Conservation (phyloP, 1,140 invertebrate species). For the Coenobita brevimanus region DNA sequence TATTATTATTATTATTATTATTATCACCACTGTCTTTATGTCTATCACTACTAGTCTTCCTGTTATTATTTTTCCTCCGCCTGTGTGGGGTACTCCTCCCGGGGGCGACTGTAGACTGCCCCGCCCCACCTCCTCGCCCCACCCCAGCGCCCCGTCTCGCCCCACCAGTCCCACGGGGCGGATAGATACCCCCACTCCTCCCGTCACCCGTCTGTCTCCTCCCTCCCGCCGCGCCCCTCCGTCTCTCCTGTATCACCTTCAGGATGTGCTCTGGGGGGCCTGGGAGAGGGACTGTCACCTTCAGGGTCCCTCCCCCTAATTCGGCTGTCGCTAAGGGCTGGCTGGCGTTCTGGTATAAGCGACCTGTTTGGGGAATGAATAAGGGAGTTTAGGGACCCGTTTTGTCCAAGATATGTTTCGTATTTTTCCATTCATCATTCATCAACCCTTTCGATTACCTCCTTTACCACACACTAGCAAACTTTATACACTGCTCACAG, state of each 20-base stretch:
- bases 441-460: too few species aligned
- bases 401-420: too few species aligned
- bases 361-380: slow-evolving; percentile 38
- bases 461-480: too few species aligned
- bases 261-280: slow-evolving; percentile 40
- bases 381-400: not conserved
- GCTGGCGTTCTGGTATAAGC: slow-evolving; percentile 47
- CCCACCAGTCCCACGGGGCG: too few species aligned
- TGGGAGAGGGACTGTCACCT: slow-evolving; percentile 35
- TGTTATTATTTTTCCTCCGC: not conserved
- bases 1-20: too few species aligned
- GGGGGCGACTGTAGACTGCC: too few species aligned
- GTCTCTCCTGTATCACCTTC: slow-evolving; percentile 1
- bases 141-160: too few species aligned
- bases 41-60: not conserved
- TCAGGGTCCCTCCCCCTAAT: slow-evolving; percentile 54
- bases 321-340: slow-evolving; percentile 43
- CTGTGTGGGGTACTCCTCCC: too few species aligned
- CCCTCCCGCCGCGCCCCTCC: not conserved
- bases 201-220: not conserved
- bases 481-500: too few species aligned
- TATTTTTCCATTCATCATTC: too few species aligned
- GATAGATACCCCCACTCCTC: too few species aligned
- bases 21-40: not conserved
- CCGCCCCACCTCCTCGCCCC: too few species aligned